These are phyloP conservation scores for Laticauda colubrina DNA, from an alignment of 2,113 vertebrate species.

Conservation along the genomic window DNA sequence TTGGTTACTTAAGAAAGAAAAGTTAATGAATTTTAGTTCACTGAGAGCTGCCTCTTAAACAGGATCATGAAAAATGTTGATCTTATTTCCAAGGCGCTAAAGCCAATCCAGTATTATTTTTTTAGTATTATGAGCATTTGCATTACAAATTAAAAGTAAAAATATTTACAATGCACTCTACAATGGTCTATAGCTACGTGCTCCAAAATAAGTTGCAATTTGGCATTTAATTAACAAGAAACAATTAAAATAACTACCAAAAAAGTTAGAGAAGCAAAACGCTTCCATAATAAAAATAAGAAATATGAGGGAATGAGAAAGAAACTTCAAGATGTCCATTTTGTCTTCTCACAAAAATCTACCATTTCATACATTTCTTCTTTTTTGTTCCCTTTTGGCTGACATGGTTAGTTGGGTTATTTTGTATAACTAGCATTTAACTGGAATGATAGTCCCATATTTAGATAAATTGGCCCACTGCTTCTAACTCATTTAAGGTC, in stretches of 20 bases:
- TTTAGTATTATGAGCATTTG: neutral
- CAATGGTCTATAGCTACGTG: neutral
- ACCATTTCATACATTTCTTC: neutral
- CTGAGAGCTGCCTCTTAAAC: constrained; percentile 21
- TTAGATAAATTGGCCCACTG: neutral
- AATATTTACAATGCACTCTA: neutral
- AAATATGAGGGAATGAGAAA: neutral
- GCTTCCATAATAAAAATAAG: neutral
- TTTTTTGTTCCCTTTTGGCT: neutral
- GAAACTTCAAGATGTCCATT: neutral
- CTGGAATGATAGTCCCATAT: neutral
- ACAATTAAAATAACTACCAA: neutral
- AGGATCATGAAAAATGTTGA: neutral
- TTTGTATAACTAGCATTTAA: neutral
- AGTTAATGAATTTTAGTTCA: constrained; percentile 29
- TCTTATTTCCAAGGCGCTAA: neutral
- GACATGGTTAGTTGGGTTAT: neutral
- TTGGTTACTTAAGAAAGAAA: constrained; percentile 46
- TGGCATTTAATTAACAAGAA: neutral
- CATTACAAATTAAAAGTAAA: neutral
- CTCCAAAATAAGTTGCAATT: neutral
- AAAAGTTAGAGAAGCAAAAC: neutral
- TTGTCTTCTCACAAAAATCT: neutral
- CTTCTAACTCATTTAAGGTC: neutral
- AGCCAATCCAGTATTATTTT: neutral